These are phyloP conservation scores for Rhabdomys pumilio DNA, from an alignment of 2,797 vertebrate species.

Conservation along the genomic window DNA sequence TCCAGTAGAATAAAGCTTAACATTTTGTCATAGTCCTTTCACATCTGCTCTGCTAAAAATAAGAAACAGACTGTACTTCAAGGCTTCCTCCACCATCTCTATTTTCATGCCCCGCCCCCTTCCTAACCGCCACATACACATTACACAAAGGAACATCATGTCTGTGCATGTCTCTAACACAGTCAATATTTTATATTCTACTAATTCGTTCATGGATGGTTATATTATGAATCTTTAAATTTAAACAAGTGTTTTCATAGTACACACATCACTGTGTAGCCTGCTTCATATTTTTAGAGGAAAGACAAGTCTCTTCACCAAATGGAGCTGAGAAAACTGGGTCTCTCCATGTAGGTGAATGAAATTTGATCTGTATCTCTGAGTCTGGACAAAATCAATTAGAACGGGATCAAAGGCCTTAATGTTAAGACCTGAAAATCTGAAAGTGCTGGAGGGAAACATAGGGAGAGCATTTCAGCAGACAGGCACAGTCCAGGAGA, in stretches of 20 bases:
- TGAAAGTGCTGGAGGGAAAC: neutral
- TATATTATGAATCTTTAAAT: neutral
- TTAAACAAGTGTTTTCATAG: neutral
- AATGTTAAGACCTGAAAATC: neutral
- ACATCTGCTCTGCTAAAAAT: conserved; percentile 26
- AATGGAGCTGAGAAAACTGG: neutral
- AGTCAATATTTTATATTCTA: neutral
- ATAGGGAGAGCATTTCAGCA: neutral
- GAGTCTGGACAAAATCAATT: neutral
- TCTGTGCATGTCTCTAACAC: no score
- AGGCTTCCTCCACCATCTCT: neutral
- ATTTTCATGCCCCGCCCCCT: neutral
- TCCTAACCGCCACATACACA: neutral
- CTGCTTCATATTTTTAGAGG: neutral
- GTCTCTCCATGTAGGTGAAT: neutral
- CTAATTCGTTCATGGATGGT: neutral
- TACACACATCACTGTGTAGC: neutral
- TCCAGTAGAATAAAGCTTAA: conserved; percentile 39
- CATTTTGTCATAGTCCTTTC: conserved; percentile 16
- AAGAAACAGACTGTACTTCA: conserved; percentile 22
- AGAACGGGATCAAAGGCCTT: neutral
- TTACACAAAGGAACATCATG: neutral
- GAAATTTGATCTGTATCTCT: neutral
- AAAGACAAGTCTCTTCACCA: neutral
- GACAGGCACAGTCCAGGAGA: neutral